Evolutionary conservation across 2,113 vertebrate genomes (phyloP).

Genomic region (Thalassoma bifasciatum): DNA sequence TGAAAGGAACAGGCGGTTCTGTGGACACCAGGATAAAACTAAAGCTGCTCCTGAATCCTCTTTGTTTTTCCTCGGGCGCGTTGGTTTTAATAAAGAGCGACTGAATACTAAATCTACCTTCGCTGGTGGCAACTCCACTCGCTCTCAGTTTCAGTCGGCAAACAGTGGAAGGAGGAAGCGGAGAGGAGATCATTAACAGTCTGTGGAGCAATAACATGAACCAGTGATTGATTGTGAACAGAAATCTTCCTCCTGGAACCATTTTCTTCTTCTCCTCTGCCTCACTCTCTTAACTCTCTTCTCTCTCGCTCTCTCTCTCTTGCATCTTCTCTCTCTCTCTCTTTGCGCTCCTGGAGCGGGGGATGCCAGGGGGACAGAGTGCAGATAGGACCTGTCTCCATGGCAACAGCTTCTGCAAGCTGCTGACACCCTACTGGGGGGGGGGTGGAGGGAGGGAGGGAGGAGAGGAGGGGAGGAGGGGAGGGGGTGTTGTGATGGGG

Average conservation of each 20-base stretch:
- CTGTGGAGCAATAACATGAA: slow-evolving; percentile 44
- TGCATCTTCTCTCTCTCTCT: slow-evolving; percentile 41
- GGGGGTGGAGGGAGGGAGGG: slow-evolving; percentile 35
- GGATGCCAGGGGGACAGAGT: slow-evolving; percentile 86
- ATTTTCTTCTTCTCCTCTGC: slow-evolving; percentile 19
- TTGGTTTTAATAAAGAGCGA: slow-evolving; percentile 71
- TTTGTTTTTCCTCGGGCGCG: slow-evolving; percentile 64
- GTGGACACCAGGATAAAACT: slow-evolving; percentile 24
- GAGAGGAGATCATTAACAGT: slow-evolving; percentile 54
- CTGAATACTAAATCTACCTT: slow-evolving; percentile 63
- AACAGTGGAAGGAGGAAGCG: slow-evolving; percentile 24
- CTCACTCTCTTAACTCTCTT: slow-evolving; percentile 22
- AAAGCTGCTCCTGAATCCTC: slow-evolving; percentile 53
- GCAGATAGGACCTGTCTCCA: slow-evolving; percentile 86
- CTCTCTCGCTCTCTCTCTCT: slow-evolving; percentile 26
- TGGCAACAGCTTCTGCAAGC: slow-evolving; percentile 87
- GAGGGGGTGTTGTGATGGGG: slow-evolving; percentile 62
- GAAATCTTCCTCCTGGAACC: slow-evolving; percentile 35
- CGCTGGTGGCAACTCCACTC: slow-evolving; percentile 46
- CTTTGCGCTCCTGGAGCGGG: slow-evolving; percentile 78
- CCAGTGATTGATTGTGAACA: slow-evolving; percentile 41
- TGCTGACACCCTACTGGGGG: slow-evolving; percentile 83
- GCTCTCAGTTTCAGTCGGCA: slow-evolving; percentile 46
- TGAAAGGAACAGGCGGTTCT: slow-evolving; percentile 30
- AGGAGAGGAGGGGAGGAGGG: slow-evolving; percentile 62